These are phyloP conservation scores for Bungarus multicinctus DNA, from an alignment of 2,113 vertebrate species.

Conservation along the genomic window DNA sequence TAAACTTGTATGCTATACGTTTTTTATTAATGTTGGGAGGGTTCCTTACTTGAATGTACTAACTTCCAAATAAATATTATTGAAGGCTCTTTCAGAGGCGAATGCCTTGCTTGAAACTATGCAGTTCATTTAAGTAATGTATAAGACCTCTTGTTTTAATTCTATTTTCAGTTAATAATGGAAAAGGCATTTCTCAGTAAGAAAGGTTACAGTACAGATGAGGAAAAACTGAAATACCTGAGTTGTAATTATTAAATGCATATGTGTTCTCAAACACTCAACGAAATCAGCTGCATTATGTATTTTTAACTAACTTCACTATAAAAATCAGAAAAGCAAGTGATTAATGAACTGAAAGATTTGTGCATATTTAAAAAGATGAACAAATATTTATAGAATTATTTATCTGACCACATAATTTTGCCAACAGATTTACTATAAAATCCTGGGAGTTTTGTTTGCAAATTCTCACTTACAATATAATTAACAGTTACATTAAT, in stretches of 20 bases:
- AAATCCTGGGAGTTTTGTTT: not conserved
- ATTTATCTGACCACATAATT: not conserved
- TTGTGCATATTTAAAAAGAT: not conserved
- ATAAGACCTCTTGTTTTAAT: not conserved
- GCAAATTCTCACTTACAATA: not conserved
- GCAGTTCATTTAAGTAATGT: not conserved
- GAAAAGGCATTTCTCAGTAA: not conserved
- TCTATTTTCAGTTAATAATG: not conserved
- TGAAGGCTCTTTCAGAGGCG: not conserved
- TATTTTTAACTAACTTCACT: not conserved
- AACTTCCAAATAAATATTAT: not conserved
- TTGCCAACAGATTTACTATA: not conserved
- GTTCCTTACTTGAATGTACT: not conserved
- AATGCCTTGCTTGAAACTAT: not conserved
- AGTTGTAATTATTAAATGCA: not conserved
- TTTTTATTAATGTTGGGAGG: not conserved
- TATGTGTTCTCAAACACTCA: not conserved
- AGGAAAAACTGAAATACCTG: not conserved
- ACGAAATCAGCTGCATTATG: not conserved
- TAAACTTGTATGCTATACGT: not conserved
- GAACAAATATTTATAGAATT: not conserved
- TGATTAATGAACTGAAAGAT: not conserved
- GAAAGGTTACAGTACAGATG: not conserved
- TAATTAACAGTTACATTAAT: slow-evolving; percentile 1
- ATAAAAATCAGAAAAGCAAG: not conserved